Conservation (phyloP, 2,113 vertebrate genomes). For the Sebastes schlegelii region DNA sequence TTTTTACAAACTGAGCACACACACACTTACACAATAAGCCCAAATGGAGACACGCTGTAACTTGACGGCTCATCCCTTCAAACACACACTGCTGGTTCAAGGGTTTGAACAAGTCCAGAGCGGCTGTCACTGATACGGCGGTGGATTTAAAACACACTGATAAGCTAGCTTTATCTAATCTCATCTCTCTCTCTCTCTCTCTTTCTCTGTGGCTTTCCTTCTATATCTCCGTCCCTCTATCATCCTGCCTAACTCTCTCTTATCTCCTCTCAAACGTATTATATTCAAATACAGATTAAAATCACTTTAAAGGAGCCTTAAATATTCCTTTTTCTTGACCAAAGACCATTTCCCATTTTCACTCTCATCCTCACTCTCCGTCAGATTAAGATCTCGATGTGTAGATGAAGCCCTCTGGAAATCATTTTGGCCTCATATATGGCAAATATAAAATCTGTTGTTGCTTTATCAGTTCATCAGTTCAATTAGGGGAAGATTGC, state of each 20-base stretch:
- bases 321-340: constrained; percentile 11
- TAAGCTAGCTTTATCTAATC: constrained; percentile 58
- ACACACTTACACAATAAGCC: constrained; percentile 27
- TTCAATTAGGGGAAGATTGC: neutral
- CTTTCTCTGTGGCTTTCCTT: too few relatives aligned
- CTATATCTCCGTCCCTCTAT: neutral
- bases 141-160: constrained; percentile 50
- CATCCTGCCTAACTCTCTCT: neutral
- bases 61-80: constrained; percentile 39
- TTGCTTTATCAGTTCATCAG: constrained; percentile 24
- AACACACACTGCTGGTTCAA: constrained; percentile 31
- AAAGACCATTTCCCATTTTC: constrained; percentile 6
- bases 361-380: neutral
- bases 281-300: constrained; percentile 49
- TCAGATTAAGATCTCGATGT: constrained; percentile 14
- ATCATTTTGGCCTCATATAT: neutral
- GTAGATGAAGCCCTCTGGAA: constrained; percentile 1
- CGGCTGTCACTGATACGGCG: constrained; percentile 36
- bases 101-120: constrained; percentile 49
- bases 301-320: constrained; percentile 30
- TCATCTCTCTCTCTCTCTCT: constrained; percentile 28
- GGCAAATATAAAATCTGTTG: neutral
- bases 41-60: constrained; percentile 37
- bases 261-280: constrained; percentile 39
- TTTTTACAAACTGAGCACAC: neutral